Evolutionary conservation across 92 coral and sea anemone species (phyloP), one percentile per base, ranked within the genome.

Genomic region (Porites cylindrica): DNA sequence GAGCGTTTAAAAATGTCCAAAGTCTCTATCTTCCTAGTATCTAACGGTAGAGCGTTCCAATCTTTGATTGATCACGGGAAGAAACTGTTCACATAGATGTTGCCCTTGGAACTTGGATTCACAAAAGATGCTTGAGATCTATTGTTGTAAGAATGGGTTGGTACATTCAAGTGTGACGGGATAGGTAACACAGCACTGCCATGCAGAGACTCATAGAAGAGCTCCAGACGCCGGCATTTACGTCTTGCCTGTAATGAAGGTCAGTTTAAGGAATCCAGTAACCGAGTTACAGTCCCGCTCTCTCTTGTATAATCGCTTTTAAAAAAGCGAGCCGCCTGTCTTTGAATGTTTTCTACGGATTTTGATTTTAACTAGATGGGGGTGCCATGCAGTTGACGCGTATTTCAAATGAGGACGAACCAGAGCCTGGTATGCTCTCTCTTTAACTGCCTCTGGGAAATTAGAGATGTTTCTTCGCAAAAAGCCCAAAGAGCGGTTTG

Each of bases 301-400:
- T 82, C 87, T 62, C 51, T 53, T 56, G 32, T 51, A 13, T 82
- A 82, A 58, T 72, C 32, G 38, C 64, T 56, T 32, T 72, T 74
- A 26, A 84, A 83, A 19, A 84, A 84, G 59, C 88, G 82, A 61
- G 83, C 83, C 56, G 83, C 88, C 26, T 75, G 32, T 29, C 32
- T 67, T 60, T 82, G 72, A 54, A 54, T 54, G 13, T 54, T 54
- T 54, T 54, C 59, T 54, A 54, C 59, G 13, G 13, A 52, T 75
- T 83, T 71, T 72, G 82, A 72, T 58, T 63, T 83, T 72, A 70
- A 38, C 58, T 51, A 43, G 59, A 79, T 83, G 52, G 80, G 82
- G 72, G 70, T 83, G 70, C 88, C 88, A 83, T 53, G 77, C 88
- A 52, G 88, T 82, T 20, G 74, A 72, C 13, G 66, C 81, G 18